Evolutionary conservation across 2,113 vertebrate genomes (phyloP).

Genomic region (Camelus dromedarius): DNA sequence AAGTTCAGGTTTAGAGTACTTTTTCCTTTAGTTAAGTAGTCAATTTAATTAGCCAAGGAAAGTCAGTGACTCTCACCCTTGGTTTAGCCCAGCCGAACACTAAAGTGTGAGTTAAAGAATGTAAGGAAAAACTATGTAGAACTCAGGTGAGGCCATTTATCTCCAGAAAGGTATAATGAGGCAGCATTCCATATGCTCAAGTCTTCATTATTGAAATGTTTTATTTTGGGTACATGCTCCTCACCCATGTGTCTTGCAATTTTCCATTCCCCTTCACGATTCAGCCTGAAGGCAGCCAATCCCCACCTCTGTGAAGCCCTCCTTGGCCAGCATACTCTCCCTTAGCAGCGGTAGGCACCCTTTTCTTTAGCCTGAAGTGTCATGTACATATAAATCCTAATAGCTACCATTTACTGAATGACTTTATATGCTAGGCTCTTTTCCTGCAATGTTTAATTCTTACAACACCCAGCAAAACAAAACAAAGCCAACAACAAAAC

Average conservation of each 20-base stretch:
- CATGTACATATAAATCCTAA: neutral
- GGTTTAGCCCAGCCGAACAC: neutral
- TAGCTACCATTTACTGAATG: neutral
- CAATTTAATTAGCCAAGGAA: slow-evolving; percentile 21
- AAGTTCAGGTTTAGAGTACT: neutral
- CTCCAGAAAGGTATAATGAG: neutral
- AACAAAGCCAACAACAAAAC: no score
- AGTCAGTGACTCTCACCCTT: neutral
- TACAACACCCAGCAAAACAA: neutral
- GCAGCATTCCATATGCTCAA: neutral
- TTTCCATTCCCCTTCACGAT: slow-evolving; percentile 19
- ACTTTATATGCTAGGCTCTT: neutral
- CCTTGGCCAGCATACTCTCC: neutral
- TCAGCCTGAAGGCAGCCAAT: neutral
- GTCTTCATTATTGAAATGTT: slow-evolving; percentile 1
- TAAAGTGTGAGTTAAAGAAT: neutral
- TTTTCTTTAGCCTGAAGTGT: neutral
- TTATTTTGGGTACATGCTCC: neutral
- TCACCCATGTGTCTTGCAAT: neutral
- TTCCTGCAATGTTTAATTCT: slow-evolving; percentile 9
- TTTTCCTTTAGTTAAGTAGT: slow-evolving; percentile 4
- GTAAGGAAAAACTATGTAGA: neutral
- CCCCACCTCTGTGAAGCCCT: neutral
- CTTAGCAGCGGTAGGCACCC: neutral
- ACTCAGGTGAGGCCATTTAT: neutral